phyloP scores from a whole-genome alignment of 2,113 vertebrate genomes.

The Python bivittatus region DNA sequence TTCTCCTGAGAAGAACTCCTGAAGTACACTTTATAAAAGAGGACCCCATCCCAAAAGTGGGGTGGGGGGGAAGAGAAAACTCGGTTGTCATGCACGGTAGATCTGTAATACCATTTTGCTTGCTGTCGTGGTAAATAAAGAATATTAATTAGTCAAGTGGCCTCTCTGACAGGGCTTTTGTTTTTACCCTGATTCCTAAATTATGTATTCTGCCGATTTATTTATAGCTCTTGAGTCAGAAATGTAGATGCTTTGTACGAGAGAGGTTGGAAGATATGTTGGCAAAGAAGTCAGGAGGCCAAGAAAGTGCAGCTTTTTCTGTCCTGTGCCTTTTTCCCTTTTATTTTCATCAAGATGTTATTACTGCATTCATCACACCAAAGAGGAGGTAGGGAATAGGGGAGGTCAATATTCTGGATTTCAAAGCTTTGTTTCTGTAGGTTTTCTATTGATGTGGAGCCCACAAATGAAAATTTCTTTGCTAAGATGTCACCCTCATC shows the following conservation, averaged over 20 bases:
- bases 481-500: neutral
- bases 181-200: slow-evolving; percentile 25
- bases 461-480: neutral
- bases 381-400: neutral
- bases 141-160: neutral
- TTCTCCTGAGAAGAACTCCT: neutral
- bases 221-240: slow-evolving; percentile 33
- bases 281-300: neutral
- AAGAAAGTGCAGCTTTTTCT: neutral
- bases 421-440: neutral
- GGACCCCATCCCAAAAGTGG: neutral
- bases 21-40: neutral
- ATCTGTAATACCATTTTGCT: slow-evolving; percentile 28
- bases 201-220: slow-evolving; percentile 34
- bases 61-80: too few species aligned
- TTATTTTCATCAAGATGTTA: neutral
- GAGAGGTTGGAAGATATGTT: slow-evolving; percentile 12
- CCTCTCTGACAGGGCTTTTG: slow-evolving; percentile 17
- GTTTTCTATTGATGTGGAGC: too few species aligned
- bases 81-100: neutral
- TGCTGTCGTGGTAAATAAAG: neutral
- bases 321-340: too few species aligned
- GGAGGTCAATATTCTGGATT: neutral
- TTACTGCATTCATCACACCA: neutral
- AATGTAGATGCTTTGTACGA: neutral